Conservation (phyloP, 2,888 invertebrate species). For the Icerya purchasi region DNA sequence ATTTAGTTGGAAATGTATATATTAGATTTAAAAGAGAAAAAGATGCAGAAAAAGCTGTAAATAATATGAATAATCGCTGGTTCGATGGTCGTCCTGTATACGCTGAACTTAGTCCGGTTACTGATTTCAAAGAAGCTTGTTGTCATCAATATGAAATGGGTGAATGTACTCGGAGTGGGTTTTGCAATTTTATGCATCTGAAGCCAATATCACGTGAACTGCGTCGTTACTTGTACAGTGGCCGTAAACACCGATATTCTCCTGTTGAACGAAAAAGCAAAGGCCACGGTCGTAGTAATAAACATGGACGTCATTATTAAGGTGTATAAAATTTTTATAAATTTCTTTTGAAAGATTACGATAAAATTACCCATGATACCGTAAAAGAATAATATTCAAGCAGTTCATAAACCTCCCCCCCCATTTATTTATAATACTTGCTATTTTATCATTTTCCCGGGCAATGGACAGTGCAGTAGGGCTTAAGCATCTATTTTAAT, state of each 20-base stretch:
- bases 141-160: slow-evolving; percentile 99
- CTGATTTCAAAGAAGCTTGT: slow-evolving; percentile 97
- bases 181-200: slow-evolving; percentile 99
- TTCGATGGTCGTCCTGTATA: slow-evolving; percentile 96
- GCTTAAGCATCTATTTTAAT: no score
- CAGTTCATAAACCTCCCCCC: no score
- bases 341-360: no score
- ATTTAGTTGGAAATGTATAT: slow-evolving; percentile 96
- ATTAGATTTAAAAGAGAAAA: slow-evolving; percentile 96
- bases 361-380: no score
- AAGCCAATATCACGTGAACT: slow-evolving; percentile 93
- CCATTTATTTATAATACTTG: no score
- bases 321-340: no score
- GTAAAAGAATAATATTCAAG: no score
- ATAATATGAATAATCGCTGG: slow-evolving; percentile 95
- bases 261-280: background rate
- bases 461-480: no score
- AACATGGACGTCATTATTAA: no score
- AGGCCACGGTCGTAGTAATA: background rate
- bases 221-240: slow-evolving; percentile 43
- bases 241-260: slow-evolving; percentile 21
- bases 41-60: slow-evolving; percentile 93
- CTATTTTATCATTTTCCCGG: no score
- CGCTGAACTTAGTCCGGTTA: slow-evolving; percentile 94
- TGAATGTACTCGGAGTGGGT: slow-evolving; percentile 94